phyloP scores from a whole-genome alignment of 2,113 vertebrate genomes.

The Orcinus orca region DNA sequence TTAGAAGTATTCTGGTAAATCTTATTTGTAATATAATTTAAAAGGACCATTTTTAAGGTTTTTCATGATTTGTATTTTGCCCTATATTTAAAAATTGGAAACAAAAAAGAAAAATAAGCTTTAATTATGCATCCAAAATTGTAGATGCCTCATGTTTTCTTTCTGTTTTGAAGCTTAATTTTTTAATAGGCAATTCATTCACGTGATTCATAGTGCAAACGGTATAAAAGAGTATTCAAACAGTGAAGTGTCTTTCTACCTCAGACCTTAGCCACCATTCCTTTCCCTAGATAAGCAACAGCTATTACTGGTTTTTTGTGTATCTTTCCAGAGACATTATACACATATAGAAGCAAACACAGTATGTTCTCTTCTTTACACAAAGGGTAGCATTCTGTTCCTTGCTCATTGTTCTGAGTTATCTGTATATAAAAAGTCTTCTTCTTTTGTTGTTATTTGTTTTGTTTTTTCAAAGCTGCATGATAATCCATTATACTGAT shows the following conservation, averaged over 20 bases:
- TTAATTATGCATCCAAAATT: background rate
- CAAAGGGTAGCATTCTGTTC: background rate
- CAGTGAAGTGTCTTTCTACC: background rate
- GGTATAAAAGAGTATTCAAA: background rate
- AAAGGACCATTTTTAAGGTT: conserved; percentile 24
- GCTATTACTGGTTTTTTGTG: background rate
- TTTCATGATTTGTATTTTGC: conserved; percentile 21
- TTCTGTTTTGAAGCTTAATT: conserved; percentile 44
- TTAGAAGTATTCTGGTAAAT: conserved; percentile 5
- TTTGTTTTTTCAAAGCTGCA: conserved; percentile 13
- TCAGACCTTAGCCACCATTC: background rate
- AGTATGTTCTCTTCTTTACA: background rate
- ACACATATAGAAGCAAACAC: background rate
- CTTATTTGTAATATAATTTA: conserved; percentile 16
- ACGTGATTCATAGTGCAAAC: background rate
- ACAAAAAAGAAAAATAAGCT: background rate
- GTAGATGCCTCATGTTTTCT: background rate
- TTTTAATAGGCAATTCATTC: background rate
- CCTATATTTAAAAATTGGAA: conserved; percentile 10
- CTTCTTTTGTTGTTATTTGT: background rate
- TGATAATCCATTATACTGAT: background rate
- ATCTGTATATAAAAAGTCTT: background rate
- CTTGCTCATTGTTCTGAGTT: conserved; percentile 41
- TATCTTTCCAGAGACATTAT: background rate
- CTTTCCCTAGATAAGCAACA: background rate